Evolutionary conservation across 2,113 vertebrate genomes (phyloP).

Genomic region (Orientallactaga bullata): DNA sequence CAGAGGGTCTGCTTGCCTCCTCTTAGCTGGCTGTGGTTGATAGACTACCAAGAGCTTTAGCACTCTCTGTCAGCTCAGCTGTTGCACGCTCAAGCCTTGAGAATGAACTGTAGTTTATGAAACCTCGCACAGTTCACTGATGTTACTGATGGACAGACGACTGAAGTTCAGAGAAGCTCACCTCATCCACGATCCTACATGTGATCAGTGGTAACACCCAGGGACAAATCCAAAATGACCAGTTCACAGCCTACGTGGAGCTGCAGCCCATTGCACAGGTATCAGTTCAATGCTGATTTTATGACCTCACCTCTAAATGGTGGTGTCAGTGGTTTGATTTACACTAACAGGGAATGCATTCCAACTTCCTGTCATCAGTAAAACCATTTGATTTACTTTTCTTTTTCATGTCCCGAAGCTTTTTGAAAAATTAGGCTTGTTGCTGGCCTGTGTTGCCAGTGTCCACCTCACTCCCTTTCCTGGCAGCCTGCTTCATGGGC

Average conservation of each 20-base stretch:
- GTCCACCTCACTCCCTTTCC: not conserved
- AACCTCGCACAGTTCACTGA: not conserved
- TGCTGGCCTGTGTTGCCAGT: not conserved
- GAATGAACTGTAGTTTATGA: not conserved
- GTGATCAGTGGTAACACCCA: not conserved
- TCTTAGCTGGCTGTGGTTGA: not conserved
- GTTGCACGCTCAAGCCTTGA: not conserved
- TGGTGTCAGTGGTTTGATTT: constrained; percentile 37
- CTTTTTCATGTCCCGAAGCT: not conserved
- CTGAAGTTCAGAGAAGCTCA: not conserved
- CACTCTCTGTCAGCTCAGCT: not conserved
- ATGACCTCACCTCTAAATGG: not conserved
- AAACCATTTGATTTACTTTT: constrained; percentile 37
- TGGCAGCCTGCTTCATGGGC: not conserved
- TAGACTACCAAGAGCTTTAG: not conserved
- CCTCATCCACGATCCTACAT: not conserved
- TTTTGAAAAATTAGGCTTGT: constrained; percentile 37
- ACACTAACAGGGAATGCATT: constrained; percentile 24
- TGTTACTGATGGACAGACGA: not conserved
- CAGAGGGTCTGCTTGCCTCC: not conserved
- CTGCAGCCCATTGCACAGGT: not conserved
- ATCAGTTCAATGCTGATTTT: not conserved
- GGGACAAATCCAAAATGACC: not conserved
- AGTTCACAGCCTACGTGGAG: not conserved
- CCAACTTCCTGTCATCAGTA: constrained; percentile 42